These are phyloP conservation scores for Conistra vaccinii DNA, from an alignment of 2,888 invertebrate genomes.

Conservation along the genomic window DNA sequence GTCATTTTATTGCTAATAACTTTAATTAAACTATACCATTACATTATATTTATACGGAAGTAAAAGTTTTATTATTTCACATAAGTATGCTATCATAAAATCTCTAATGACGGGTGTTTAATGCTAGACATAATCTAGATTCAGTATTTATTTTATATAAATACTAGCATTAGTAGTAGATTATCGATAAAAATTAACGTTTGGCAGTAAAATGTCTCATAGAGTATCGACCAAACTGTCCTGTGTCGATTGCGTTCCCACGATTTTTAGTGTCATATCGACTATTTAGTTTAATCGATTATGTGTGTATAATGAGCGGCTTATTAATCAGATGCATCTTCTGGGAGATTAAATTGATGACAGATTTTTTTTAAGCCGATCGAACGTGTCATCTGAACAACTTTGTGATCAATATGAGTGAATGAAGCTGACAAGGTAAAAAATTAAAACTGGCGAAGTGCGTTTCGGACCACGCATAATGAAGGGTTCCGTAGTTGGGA, in stretches of 20 bases:
- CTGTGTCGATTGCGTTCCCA: constrained; percentile 28
- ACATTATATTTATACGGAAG: constrained; percentile 53
- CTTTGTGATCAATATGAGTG: too few species aligned
- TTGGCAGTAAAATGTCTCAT: constrained; percentile 31
- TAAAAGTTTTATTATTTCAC: constrained; percentile 46
- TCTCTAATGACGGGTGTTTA: constrained; percentile 45
- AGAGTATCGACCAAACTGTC: constrained; percentile 7
- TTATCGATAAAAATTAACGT: constrained; percentile 48
- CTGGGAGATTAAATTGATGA: not conserved
- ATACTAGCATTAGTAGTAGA: constrained; percentile 39
- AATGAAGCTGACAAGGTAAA: not conserved
- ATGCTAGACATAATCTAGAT: constrained; percentile 46
- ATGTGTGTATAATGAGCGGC: not conserved
- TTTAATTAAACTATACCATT: constrained; percentile 61
- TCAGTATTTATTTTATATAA: constrained; percentile 50
- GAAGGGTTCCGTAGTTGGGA: too few species aligned
- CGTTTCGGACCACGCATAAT: too few species aligned
- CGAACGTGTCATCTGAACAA: not conserved
- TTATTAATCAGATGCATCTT: not conserved
- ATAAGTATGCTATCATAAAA: constrained; percentile 46
- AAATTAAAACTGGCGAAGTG: too few species aligned
- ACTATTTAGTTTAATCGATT: not conserved
- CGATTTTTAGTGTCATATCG: constrained; percentile 28
- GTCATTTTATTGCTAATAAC: constrained; percentile 55
- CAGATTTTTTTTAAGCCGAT: not conserved